A percentile compares a stretch with the other conserved stretches of the same genome.
Conservation (phyloP, 2,113 vertebrate species). For the Albula goreensis region DNA sequence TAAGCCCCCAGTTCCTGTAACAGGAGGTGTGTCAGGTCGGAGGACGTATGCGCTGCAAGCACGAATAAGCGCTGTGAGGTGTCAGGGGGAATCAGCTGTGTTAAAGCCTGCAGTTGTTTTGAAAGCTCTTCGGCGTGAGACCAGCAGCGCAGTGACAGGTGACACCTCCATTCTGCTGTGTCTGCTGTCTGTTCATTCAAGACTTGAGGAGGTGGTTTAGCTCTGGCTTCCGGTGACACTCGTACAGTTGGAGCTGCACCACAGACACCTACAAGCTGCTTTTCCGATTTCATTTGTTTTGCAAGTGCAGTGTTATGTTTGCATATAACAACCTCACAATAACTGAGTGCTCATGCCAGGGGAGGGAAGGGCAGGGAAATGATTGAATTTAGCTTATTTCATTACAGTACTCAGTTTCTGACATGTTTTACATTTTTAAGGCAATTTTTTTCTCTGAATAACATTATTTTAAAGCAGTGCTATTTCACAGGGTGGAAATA, state of each 20-base stretch:
- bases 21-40: neutral
- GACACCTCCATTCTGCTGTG: neutral
- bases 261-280: constrained; percentile 9
- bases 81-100: neutral
- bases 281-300: neutral
- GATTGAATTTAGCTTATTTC: neutral
- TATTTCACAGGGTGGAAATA: neutral
- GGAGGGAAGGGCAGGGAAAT: neutral
- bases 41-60: neutral
- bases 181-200: constrained; percentile 2
- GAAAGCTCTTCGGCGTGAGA: neutral
- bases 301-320: no score
- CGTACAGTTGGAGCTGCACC: neutral
- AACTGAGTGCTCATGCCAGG: neutral
- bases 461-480: neutral
- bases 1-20: neutral
- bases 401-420: neutral
- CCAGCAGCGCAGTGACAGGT: neutral
- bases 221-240: neutral
- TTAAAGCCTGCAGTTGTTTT: neutral
- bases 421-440: neutral
- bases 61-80: neutral
- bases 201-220: neutral
- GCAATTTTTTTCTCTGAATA: neutral
- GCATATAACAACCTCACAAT: neutral